Evolutionary conservation across 2,888 invertebrate species (phyloP).

Genomic region (Horisme vitalbata): DNA sequence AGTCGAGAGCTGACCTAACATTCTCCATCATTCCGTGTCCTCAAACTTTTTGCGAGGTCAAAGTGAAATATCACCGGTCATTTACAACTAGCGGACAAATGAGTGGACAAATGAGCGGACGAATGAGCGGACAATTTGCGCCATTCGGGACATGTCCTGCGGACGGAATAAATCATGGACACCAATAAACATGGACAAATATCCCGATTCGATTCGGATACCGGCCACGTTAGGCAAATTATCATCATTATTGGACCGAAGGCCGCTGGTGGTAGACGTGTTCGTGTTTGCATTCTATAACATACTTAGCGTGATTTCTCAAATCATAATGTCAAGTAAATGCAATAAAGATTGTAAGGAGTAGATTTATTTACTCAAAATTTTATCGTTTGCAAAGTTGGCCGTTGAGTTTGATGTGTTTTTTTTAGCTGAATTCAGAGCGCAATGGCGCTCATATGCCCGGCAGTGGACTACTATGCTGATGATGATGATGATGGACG

Average conservation of each 20-base stretch:
- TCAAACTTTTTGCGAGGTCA: constrained; percentile 33
- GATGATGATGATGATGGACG: too few species aligned
- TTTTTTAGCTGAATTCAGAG: too few species aligned
- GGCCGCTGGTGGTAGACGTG: not conserved
- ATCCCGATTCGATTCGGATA: constrained; percentile 37
- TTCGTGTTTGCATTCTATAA: constrained; percentile 1
- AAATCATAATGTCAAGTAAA: too few species aligned
- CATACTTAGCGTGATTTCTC: not conserved
- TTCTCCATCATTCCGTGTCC: constrained; percentile 11
- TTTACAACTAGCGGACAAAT: constrained; percentile 62
- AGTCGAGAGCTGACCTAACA: not conserved
- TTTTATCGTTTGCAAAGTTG: too few species aligned
- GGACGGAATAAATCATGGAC: constrained; percentile 55
- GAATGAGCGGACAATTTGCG: constrained; percentile 60
- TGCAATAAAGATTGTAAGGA: too few species aligned
- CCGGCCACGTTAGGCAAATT: constrained; percentile 28
- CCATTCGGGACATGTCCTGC: constrained; percentile 55
- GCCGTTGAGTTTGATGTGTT: too few species aligned
- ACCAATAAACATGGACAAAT: constrained; percentile 57
- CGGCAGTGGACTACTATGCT: too few species aligned
- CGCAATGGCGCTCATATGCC: too few species aligned
- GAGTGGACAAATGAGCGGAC: constrained; percentile 57
- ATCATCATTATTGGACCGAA: constrained; percentile 23
- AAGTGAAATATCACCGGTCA: constrained; percentile 58
- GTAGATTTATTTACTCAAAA: too few species aligned